Base-by-base conservation (phyloP, 2,797 vertebrate genomes). In the Tamandua tetradactyla region DNA sequence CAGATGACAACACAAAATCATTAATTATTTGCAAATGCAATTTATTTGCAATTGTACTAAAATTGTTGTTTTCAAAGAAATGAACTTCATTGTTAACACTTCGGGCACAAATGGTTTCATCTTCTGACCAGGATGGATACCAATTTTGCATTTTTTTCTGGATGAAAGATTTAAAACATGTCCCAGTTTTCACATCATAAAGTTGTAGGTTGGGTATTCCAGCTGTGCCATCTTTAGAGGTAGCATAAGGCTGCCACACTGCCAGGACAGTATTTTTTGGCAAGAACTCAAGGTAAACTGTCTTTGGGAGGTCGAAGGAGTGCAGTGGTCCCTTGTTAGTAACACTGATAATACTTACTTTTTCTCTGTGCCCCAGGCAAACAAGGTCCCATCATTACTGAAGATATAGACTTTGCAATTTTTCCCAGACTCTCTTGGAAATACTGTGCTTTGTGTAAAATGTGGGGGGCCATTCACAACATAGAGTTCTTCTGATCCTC, bases 41-140 rank as follows among this genome's bases (percentile, higher is more conserved):
- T 97, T 99, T 99, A 98, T 99, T 99, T 97, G 98, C 98, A 97
- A 99, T 99, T 59, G 97, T 98, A 96, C 99, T 98, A 96, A 99
- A 99, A 97, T 99, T 96, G 85, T 99, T 99, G 98, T 99, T 98
- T 98, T 99, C 99, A 96, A 99, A 99, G 98, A 99, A 99, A 95
- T 99, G 99, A 95, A 99, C 98, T 98, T 99, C 99, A 35, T 99
- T 99, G 98, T 99, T 99, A 95, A 99, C 99, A 93, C 98, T 99
- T 97, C 99, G 98, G 96, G 99, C 99, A 64, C 98, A 98, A 93
- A 99, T 83, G 92, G 97, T 98, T 98, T 99, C 99, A 64, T 99
- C 99, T 42, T 99, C 99, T 72, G 99, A 98, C 99, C 99, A 99
- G 96, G 98, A 98, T 72, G 99, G 99, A 98, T 99, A 99, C 99